Conservation (phyloP, 2,888 invertebrate genomes). For the Theodoxus fluviatilis region DNA sequence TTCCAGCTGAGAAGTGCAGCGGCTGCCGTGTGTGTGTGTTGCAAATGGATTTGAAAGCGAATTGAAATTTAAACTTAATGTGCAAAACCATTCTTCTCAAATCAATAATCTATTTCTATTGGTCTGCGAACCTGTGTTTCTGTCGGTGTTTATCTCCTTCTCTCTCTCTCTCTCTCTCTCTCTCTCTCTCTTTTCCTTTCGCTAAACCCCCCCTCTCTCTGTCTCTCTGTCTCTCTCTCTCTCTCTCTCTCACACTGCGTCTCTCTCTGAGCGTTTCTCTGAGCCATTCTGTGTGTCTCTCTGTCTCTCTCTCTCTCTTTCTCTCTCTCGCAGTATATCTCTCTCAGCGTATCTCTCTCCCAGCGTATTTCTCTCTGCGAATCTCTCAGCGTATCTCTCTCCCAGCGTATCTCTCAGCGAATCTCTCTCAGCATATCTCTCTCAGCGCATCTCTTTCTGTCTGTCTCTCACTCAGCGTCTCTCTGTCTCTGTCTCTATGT, state of each 20-base stretch:
- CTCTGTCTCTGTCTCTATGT: conserved; percentile 10
- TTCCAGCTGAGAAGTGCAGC: too few relatives aligned
- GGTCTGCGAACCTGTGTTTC: too few relatives aligned
- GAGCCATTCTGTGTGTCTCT: not conserved
- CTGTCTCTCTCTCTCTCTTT: not conserved
- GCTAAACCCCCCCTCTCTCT: not conserved
- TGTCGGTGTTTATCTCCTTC: not conserved
- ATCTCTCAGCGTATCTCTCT: too few relatives aligned
- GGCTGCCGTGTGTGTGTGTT: too few relatives aligned
- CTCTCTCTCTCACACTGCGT: not conserved
- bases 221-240: not conserved
- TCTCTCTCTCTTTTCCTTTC: not conserved
- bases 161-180: not conserved
- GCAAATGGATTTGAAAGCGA: too few relatives aligned
- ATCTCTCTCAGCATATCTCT: not conserved
- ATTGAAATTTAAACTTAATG: too few relatives aligned
- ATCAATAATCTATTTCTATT: too few relatives aligned
- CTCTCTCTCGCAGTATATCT: not conserved
- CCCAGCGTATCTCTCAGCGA: not conserved
- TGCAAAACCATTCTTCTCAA: too few relatives aligned
- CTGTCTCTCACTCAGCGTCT: not conserved
- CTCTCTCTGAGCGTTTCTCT: not conserved
- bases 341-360: not conserved
- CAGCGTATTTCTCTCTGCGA: too few relatives aligned
- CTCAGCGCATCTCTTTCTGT: not conserved